These are phyloP conservation scores for Manacus vitellinus DNA, from an alignment of 2,113 vertebrate species.

Conservation along the genomic window DNA sequence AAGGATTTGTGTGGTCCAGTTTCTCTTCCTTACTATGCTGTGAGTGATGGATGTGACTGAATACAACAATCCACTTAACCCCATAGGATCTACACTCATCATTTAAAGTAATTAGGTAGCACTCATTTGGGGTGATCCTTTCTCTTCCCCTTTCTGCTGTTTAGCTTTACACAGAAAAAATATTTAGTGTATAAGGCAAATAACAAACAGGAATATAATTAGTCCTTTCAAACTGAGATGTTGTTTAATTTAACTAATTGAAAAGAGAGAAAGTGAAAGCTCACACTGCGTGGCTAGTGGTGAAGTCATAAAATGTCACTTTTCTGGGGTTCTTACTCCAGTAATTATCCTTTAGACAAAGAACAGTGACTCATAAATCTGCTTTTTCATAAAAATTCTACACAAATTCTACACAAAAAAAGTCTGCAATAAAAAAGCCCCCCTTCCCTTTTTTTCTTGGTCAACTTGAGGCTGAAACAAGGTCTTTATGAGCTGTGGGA, in stretches of 20 bases:
- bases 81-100: background rate
- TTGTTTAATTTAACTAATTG: slow-evolving; percentile 37
- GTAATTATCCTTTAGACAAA: slow-evolving; percentile 49
- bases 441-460: background rate
- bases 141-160: background rate
- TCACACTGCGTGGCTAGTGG: background rate
- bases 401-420: background rate
- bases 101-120: background rate
- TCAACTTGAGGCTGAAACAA: slow-evolving; percentile 45
- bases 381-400: background rate
- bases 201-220: slow-evolving; percentile 5
- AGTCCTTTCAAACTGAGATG: slow-evolving; percentile 18
- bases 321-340: slow-evolving; percentile 6
- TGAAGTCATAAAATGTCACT: background rate
- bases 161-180: slow-evolving; percentile 35
- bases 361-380: slow-evolving; percentile 28
- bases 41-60: background rate
- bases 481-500: slow-evolving; percentile 25
- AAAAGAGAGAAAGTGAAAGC: slow-evolving; percentile 24
- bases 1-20: background rate
- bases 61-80: background rate
- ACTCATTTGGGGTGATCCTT: background rate
- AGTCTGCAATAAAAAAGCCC: background rate
- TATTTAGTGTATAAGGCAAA: background rate
- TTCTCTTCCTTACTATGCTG: background rate